Evolutionary conservation across 2,113 vertebrate species (phyloP), one percentile per base, ranked within the genome.

Genomic region (Dendrocopos noguchii): DNA sequence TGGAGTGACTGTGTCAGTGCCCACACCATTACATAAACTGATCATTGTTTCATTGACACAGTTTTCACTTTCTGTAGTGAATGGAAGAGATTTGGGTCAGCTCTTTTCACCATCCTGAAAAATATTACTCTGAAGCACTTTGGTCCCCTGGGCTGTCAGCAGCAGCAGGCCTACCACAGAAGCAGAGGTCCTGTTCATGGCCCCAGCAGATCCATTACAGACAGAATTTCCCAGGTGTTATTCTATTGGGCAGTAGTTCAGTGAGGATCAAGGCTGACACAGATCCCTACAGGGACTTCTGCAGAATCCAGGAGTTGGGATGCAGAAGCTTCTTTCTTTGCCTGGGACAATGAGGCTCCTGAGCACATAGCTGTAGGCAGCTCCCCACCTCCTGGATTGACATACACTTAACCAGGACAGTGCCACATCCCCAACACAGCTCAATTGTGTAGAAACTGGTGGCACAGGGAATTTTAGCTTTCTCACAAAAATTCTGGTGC

Each of bases 401-500:
- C 66, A 47, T 1, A 2, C 21, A 22, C 64, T 24, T 33, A 21
- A 29, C 15, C 0, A 1, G 76, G 34, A 19, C 39, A 42, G 42
- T 21, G n/a, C 7, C 47, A 33, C 24, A 68, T 21, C 4, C 17
- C 31, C 20, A 5, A 3, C 4, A 9, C 5, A 1, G 19, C 25
- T 1, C 3, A 55, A 25, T 31, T 14, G 31, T n/a, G 31, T 0
- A 2, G 56, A 14, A 76, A 33, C 39, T 4, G 2, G 39, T 3
- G 3, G 63, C 73, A 72, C 53, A 29, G n/a, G 24, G 18, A 42
- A 72, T 14, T 57, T 46, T 39, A 25, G 24, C 20, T 72, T 13
- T 18, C 59, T 64, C 50, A 24, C 28, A n/a, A 59, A 39, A 33
- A 17, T 3, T 9, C 39, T 18, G 18, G 33, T 60, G 63, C 68